These are phyloP conservation scores for Perccottus glenii DNA, from an alignment of 2,113 vertebrate genomes.

Conservation along the genomic window DNA sequence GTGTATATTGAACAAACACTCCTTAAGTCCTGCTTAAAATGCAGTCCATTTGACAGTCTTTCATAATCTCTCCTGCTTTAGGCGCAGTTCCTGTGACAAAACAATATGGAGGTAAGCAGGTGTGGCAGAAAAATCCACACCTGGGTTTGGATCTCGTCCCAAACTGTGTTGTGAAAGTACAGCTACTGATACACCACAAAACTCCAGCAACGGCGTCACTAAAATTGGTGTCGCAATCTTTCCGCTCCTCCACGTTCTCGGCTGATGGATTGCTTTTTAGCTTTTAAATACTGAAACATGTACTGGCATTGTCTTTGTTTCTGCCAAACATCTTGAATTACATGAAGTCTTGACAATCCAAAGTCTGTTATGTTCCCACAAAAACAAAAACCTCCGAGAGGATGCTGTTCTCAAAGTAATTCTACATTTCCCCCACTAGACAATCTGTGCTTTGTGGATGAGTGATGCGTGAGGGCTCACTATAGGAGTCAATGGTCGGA, in stretches of 20 bases:
- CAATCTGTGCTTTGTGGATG: constrained; percentile 90
- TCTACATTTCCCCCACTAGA: constrained; percentile 63
- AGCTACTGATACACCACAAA: not conserved
- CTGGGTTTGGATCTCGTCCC: constrained; percentile 45
- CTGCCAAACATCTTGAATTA: constrained; percentile 3
- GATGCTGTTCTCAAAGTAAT: not conserved
- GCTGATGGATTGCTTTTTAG: constrained; percentile 1
- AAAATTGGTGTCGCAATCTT: constrained; percentile 25
- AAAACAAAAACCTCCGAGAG: not conserved
- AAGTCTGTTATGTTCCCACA: constrained; percentile 9
- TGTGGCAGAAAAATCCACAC: constrained; percentile 20
- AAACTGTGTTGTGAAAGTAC: constrained; percentile 34
- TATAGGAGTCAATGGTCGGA: constrained; percentile 26
- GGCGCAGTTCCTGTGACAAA: constrained; percentile 13
- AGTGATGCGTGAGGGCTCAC: constrained; percentile 75
- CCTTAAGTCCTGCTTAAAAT: not conserved
- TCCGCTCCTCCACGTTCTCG: constrained; percentile 20
- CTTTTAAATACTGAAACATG: constrained; percentile 7
- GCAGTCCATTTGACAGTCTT: not conserved
- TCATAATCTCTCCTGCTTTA: constrained; percentile 4
- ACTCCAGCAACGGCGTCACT: constrained; percentile 2
- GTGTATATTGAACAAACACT: too few relatives aligned
- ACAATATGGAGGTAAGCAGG: constrained; percentile 48
- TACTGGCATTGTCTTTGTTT: constrained; percentile 8
- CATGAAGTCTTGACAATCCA: not conserved